phyloP scores from a whole-genome alignment of 2,888 invertebrate genomes.

The Lottia gigantea region DNA sequence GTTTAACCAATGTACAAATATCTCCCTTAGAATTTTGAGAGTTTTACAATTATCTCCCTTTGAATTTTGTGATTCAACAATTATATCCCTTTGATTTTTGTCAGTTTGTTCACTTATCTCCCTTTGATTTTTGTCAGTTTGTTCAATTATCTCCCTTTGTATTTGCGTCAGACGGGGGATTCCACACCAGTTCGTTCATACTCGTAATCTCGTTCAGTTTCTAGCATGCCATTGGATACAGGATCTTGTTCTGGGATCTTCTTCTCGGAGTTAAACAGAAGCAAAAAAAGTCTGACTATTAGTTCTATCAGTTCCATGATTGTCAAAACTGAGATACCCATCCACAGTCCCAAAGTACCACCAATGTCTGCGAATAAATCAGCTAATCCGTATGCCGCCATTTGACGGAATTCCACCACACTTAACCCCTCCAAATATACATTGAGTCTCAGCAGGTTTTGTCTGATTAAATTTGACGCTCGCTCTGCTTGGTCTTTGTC shows the following conservation, averaged over 20 bases:
- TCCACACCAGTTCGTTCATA: constrained; percentile 22
- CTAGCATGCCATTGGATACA: constrained; percentile 35
- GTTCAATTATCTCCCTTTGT: neutral
- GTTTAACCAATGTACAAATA: too few species aligned
- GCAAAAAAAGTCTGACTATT: constrained; percentile 46
- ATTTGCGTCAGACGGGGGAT: constrained; percentile 23
- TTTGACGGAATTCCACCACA: constrained; percentile 57
- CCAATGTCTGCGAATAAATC: constrained; percentile 63
- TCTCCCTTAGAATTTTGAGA: too few species aligned
- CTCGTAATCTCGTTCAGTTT: constrained; percentile 27
- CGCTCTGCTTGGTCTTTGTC: constrained; percentile 36
- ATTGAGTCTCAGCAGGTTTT: constrained; percentile 59
- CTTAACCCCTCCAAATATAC: constrained; percentile 61
- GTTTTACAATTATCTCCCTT: too few species aligned
- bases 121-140: too few species aligned
- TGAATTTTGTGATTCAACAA: too few species aligned
- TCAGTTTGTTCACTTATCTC: too few species aligned
- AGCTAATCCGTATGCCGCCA: constrained; percentile 55
- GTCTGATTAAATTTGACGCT: constrained; percentile 54
- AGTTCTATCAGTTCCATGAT: constrained; percentile 60
- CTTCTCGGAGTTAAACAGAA: constrained; percentile 53
- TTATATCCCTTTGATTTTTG: too few species aligned
- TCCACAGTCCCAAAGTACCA: constrained; percentile 62
- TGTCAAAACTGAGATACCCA: constrained; percentile 62
- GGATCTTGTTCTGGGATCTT: constrained; percentile 36